Conservation (phyloP, 2,113 vertebrate species). For the Chionomys nivalis region DNA sequence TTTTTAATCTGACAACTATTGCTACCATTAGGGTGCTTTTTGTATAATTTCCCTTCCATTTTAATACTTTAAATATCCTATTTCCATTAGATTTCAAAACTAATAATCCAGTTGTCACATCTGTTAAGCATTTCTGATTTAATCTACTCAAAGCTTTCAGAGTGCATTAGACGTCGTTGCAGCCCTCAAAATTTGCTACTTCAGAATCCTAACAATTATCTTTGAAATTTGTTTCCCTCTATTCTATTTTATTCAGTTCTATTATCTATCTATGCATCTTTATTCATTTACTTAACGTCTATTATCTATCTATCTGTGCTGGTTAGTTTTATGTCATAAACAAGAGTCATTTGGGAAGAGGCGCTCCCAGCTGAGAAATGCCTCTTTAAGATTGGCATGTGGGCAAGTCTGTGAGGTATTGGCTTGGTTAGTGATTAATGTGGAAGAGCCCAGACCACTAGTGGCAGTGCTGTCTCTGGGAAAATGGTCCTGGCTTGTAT, state of each 20-base stretch:
- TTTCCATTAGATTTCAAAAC: slow-evolving; percentile 27
- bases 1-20: not conserved
- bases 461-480: too few species aligned
- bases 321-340: not conserved
- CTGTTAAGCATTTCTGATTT: not conserved
- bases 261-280: not conserved
- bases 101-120: not conserved
- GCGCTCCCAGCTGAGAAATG: not conserved
- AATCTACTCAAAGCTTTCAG: not conserved
- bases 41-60: not conserved
- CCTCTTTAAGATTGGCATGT: not conserved
- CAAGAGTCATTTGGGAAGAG: not conserved
- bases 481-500: not conserved
- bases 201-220: slow-evolving; percentile 16
- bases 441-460: not conserved
- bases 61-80: not conserved
- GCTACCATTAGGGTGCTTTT: not conserved
- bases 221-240: not conserved
- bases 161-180: not conserved
- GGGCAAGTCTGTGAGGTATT: not conserved
- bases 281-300: not conserved
- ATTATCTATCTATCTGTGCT: not conserved
- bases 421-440: not conserved
- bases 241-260: not conserved
- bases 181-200: not conserved